Evolutionary conservation across 1,140 invertebrate genomes (phyloP).

Genomic region (Coelopa frigida): DNA sequence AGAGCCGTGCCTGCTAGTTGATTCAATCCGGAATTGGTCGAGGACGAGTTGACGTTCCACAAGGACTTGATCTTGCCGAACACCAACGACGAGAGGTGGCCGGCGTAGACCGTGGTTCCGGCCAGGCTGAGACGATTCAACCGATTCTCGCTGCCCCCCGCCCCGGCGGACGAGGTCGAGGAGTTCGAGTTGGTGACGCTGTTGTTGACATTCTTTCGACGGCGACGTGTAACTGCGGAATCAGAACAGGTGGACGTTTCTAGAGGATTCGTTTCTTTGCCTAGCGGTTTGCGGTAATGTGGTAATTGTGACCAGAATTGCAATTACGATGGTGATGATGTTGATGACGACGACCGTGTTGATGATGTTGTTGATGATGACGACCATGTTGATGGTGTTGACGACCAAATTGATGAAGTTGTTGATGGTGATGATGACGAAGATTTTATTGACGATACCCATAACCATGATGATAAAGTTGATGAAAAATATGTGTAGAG

Average conservation of each 20-base stretch:
- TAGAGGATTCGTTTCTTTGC: conserved; percentile 36
- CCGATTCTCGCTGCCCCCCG: conserved; percentile 38
- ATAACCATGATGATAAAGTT: no score
- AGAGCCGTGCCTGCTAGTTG: conserved; percentile 58
- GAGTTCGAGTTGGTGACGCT: conserved; percentile 32
- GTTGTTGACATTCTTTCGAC: conserved; percentile 37
- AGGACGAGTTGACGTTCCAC: conserved; percentile 66
- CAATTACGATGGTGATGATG: no score
- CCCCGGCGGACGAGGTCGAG: conserved; percentile 24
- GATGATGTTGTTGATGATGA: conserved; percentile 8
- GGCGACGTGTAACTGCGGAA: conserved; percentile 36
- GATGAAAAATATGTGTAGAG: no score
- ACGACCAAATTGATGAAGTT: background rate
- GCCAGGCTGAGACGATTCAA: conserved; percentile 38
- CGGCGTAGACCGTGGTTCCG: conserved; percentile 48
- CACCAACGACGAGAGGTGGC: conserved; percentile 67
- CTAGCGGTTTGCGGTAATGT: conserved; percentile 5
- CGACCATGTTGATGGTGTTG: background rate
- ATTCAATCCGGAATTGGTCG: conserved; percentile 64
- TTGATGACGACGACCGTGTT: no score
- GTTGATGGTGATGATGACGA: conserved; percentile 12
- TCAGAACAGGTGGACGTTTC: conserved; percentile 43
- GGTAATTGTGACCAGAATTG: no score
- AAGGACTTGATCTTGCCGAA: conserved; percentile 80
- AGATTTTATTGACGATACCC: no score